Evolutionary conservation across 2,113 vertebrate species (phyloP).

Genomic region (human): DNA sequence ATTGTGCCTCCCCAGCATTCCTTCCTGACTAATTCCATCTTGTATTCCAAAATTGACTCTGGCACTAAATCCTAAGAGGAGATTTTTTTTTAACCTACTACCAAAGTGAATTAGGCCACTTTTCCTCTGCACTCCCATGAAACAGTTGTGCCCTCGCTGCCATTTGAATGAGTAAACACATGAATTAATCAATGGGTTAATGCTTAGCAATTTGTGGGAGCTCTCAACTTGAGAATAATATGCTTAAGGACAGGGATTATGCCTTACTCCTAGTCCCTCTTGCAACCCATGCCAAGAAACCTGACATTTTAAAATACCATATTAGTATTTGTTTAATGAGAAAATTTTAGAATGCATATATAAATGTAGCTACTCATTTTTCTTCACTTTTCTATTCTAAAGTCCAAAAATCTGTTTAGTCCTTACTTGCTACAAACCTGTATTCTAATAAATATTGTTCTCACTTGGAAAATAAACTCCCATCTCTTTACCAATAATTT

Average conservation of each 20-base stretch:
- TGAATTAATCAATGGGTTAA: neutral
- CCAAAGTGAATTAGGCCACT: neutral
- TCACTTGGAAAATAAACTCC: neutral
- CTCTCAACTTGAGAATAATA: neutral
- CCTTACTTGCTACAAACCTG: neutral
- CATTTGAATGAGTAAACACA: neutral
- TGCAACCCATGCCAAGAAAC: neutral
- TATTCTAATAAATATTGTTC: neutral
- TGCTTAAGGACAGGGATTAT: neutral
- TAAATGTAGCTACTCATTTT: neutral
- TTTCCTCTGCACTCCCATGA: neutral
- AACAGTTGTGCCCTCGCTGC: neutral
- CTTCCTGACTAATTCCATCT: neutral
- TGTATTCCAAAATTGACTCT: neutral
- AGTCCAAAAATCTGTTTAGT: neutral
- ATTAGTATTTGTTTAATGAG: neutral
- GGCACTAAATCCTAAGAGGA: neutral
- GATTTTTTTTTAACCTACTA: neutral
- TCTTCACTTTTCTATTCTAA: neutral
- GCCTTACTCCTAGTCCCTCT: neutral
- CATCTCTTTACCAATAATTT: neutral
- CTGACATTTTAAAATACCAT: neutral
- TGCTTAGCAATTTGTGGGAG: neutral
- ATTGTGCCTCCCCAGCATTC: neutral
- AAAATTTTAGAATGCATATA: neutral